These are phyloP conservation scores for Melanotaenia trifasciata DNA, from an alignment of 2,797 vertebrate species.

Conservation along the genomic window DNA sequence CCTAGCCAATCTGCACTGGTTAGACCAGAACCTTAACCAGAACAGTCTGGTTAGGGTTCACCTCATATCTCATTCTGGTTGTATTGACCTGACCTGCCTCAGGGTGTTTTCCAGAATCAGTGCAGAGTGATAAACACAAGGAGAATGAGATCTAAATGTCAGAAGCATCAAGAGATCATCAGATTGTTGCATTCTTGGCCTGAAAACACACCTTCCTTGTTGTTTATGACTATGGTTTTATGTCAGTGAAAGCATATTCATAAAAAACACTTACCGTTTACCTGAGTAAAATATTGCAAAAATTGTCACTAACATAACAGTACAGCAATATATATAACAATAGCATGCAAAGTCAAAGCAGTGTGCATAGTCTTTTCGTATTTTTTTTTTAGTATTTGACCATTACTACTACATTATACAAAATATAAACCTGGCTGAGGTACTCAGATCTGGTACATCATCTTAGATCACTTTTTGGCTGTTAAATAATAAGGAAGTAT, in stretches of 20 bases:
- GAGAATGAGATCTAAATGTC: constrained; percentile 12
- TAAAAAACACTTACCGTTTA: not conserved
- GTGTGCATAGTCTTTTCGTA: not conserved
- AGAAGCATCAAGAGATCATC: not conserved
- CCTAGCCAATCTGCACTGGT: not conserved
- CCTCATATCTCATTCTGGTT: constrained; percentile 13
- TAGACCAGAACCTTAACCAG: too few species aligned
- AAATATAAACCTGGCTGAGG: not conserved
- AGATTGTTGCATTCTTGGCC: not conserved
- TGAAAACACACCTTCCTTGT: not conserved
- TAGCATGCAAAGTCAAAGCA: not conserved
- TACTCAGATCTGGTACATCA: not conserved
- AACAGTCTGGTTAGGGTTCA: not conserved
- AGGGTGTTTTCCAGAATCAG: not conserved
- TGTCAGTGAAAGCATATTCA: not conserved
- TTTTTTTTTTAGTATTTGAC: not conserved
- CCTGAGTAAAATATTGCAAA: not conserved
- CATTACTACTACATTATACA: not conserved
- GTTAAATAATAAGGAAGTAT: too few species aligned
- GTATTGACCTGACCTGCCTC: constrained; percentile 17
- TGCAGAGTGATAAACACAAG: constrained; percentile 11
- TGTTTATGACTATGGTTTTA: not conserved
- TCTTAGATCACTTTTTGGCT: too few species aligned
- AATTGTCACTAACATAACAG: not conserved
- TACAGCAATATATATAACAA: too few species aligned